These are phyloP conservation scores for Numenius arquata DNA, from an alignment of 2,113 vertebrate genomes.

Conservation along the genomic window DNA sequence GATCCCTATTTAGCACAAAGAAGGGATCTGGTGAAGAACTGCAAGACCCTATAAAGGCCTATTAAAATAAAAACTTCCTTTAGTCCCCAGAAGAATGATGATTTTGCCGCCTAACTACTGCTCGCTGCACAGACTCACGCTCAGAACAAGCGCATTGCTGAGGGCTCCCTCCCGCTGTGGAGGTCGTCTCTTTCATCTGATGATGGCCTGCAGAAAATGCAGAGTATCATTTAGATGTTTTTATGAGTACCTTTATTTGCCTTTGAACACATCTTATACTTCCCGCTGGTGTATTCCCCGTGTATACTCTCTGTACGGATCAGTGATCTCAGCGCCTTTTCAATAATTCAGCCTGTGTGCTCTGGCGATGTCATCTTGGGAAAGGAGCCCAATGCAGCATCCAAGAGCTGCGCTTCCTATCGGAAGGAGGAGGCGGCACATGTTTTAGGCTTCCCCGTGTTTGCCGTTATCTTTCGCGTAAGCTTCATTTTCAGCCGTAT, in stretches of 20 bases:
- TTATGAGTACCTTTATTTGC: background rate
- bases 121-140: accelerated
- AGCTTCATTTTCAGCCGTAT: background rate
- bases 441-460: background rate
- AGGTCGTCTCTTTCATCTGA: background rate
- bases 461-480: accelerated
- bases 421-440: background rate
- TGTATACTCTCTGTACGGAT: accelerated
- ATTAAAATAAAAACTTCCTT: background rate
- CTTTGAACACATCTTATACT: background rate
- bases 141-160: background rate
- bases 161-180: background rate
- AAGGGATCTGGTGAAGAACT: background rate
- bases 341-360: background rate
- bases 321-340: background rate
- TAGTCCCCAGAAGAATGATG: accelerated
- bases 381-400: background rate
- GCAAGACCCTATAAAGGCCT: background rate
- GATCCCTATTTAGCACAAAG: background rate
- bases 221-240: background rate
- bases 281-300: background rate
- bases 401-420: background rate
- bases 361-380: background rate
- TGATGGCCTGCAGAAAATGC: background rate
- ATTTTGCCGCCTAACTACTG: background rate